Base-by-base conservation (phyloP, 2,113 vertebrate species). In the Piprites chloris region DNA sequence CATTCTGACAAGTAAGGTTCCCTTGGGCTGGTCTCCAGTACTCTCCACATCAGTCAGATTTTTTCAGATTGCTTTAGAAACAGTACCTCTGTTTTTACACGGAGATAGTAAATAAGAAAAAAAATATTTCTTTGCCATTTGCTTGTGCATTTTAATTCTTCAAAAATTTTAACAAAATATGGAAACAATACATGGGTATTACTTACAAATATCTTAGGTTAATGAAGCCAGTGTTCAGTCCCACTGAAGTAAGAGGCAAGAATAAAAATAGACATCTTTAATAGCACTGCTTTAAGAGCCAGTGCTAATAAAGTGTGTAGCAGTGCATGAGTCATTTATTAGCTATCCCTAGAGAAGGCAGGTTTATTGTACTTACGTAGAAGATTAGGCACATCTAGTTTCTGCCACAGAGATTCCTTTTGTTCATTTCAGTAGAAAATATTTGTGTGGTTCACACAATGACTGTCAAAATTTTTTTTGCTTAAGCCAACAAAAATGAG, bases 241-340 rank as follows among this genome's bases (percentile, higher is more conserved):
- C 53, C 28, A 50, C 27, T 47, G 26, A 85, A 78, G 35, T 68
- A 63, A 91, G n/a, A 76, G 52, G 14, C 33, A 76, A 35, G 44
- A 89, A 62, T 91, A 87, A 73, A 94, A 96, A 80, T 50, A 79
- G 71, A n/a, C 21, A 18, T 53, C 30, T 94, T 80, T 53, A 83
- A 35, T 33, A 66, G 62, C 50, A 26, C 27, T 84, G 55, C 77
- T 88, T 90, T 73, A 79, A 55, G 35, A 92, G 22, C 28, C 33
- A 63, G 33, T 52, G 33, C 69, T 81, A 44, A 85, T 71, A 47
- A 90, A 92, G 28, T 44, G 21, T 18, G 6, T 76, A 69, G 74
- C 69, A 68, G 30, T 61, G 61, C 41, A 32, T 63, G 78, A 95
- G 71, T 85, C 56, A 86, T 87, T 91, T 87, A 67, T 69, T 74